Evolutionary conservation across 2,113 vertebrate species (phyloP).

Genomic region (Lepidothrix coronata): DNA sequence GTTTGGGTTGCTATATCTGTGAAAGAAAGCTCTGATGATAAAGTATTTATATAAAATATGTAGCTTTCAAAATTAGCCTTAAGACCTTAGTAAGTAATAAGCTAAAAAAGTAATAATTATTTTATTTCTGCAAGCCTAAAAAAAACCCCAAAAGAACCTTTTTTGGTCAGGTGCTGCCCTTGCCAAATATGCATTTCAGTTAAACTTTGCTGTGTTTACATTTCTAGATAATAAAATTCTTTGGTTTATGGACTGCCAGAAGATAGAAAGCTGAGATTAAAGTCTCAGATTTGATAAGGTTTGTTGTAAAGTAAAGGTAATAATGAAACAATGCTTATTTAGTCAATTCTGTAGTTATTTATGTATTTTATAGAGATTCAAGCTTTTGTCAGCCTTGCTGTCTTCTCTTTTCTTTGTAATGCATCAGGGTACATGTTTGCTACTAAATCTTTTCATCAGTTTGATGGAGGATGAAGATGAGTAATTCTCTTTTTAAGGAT

Average conservation of each 20-base stretch:
- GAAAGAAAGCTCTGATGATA: background rate
- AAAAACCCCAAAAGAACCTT: background rate
- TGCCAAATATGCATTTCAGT: slow-evolving; percentile 9
- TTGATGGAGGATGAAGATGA: background rate
- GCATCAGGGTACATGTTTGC: background rate
- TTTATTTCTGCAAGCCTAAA: background rate
- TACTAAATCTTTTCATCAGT: background rate
- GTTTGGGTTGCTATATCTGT: background rate
- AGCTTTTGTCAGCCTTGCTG: background rate
- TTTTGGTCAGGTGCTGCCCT: background rate
- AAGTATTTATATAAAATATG: background rate
- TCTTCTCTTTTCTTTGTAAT: background rate
- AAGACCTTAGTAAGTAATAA: background rate
- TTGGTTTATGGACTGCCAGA: slow-evolving; percentile 25
- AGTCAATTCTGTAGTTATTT: background rate
- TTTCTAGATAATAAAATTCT: slow-evolving; percentile 47
- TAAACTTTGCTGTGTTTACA: slow-evolving; percentile 30
- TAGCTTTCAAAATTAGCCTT: background rate
- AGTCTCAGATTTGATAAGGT: background rate
- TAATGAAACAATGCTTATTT: background rate
- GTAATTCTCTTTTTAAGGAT: background rate
- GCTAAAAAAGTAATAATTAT: background rate
- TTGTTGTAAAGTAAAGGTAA: background rate
- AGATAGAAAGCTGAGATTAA: slow-evolving; percentile 30
- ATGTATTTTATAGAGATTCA: background rate